These are phyloP conservation scores for Thumatha senex DNA, from an alignment of 2,888 invertebrate genomes.

Conservation along the genomic window DNA sequence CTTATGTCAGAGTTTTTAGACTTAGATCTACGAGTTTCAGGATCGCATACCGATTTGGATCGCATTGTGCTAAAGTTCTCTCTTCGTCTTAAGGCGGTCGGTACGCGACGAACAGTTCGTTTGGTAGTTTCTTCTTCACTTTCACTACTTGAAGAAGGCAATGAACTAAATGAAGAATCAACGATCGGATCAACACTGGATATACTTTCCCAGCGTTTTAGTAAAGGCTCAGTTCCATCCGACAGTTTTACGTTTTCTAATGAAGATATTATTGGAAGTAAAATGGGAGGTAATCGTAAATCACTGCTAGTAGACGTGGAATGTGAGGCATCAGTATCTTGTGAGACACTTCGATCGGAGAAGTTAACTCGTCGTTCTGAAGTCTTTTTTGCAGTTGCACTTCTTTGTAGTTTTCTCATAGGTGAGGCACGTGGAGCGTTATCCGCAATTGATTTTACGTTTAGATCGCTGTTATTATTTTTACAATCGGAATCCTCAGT, in stretches of 20 bases:
- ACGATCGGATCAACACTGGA: conserved; percentile 88
- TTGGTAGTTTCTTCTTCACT: conserved; percentile 73
- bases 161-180: conserved; percentile 86
- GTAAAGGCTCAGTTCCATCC: conserved; percentile 65
- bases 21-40: conserved; percentile 65
- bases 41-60: conserved; percentile 78
- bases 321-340: conserved; percentile 85
- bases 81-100: conserved; percentile 67
- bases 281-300: conserved; percentile 87
- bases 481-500: conserved; percentile 61
- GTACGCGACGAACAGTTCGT: conserved; percentile 62
- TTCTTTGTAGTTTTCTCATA: conserved; percentile 64
- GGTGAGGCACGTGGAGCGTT: conserved; percentile 45
- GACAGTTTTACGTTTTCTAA: conserved; percentile 80
- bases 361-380: conserved; percentile 79
- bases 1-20: conserved; percentile 66
- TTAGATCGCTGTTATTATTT: conserved; percentile 53
- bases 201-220: conserved; percentile 84
- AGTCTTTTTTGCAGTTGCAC: conserved; percentile 72
- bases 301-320: conserved; percentile 85
- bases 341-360: conserved; percentile 82
- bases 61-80: conserved; percentile 70
- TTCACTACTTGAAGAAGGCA: conserved; percentile 78
- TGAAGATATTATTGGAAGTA: conserved; percentile 87
- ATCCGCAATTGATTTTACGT: conserved; percentile 46